phyloP scores from a whole-genome alignment of 64 coral and sea anemone species.

The Platygyra sinensis region DNA sequence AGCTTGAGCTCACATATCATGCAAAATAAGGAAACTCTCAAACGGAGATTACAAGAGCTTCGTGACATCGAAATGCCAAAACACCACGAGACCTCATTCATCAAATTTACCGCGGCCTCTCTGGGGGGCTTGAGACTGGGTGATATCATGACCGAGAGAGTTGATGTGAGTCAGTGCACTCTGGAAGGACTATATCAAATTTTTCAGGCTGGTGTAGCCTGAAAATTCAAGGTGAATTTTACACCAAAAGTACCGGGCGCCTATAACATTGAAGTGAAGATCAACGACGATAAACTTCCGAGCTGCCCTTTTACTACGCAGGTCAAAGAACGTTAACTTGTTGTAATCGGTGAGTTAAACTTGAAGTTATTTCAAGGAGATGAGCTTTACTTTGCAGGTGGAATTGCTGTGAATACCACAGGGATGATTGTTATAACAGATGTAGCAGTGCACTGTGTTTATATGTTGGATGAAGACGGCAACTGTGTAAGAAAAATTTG shows the following conservation, averaged over 20 bases:
- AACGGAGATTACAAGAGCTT: no score
- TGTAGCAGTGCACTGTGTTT: background rate
- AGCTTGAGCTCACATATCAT: background rate
- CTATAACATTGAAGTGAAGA: no score
- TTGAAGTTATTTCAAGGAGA: background rate
- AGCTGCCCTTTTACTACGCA: no score
- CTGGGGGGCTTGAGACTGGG: no score
- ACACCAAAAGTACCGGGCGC: background rate
- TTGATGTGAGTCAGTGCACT: background rate
- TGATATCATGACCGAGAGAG: no score
- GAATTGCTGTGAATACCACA: slow-evolving; percentile 10
- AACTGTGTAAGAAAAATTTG: slow-evolving; percentile 29
- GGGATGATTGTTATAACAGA: slow-evolving; percentile 24
- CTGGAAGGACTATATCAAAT: background rate
- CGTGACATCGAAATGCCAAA: no score
- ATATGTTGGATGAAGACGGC: slow-evolving; percentile 40
- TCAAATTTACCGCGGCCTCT: no score
- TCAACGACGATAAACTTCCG: no score
- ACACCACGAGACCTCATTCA: no score
- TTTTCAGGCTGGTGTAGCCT: background rate
- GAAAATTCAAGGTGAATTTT: background rate
- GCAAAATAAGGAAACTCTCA: background rate
- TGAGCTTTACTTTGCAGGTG: background rate
- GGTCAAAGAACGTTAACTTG: no score
- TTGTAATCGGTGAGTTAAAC: no score